Evolutionary conservation across 2,797 vertebrate species (phyloP).

Genomic region (Tamandua tetradactyla): DNA sequence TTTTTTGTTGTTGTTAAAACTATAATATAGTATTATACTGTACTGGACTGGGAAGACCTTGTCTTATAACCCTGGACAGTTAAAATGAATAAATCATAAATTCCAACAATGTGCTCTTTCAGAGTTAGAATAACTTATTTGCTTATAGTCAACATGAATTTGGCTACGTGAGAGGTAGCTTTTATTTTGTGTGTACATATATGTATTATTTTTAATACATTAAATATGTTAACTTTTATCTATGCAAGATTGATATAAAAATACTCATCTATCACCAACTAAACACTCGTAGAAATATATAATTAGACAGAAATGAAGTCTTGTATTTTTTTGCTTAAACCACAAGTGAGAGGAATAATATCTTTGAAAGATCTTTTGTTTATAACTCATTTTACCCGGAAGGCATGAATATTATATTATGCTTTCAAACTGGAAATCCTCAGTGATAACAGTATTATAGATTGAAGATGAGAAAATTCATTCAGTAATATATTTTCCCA

Average conservation of each 20-base stretch:
- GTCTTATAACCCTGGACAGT: constrained; percentile 87
- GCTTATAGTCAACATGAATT: not conserved
- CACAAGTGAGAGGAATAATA: not conserved
- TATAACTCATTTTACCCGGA: not conserved
- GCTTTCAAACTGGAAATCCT: not conserved
- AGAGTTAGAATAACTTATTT: constrained; percentile 61
- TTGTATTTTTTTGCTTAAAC: not conserved
- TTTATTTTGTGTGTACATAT: not conserved
- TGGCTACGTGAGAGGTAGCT: not conserved
- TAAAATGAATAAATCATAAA: constrained; percentile 77
- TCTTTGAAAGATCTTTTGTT: constrained; percentile 29
- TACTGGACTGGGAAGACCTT: constrained; percentile 82
- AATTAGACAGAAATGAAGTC: not conserved
- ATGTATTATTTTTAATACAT: too few relatives aligned
- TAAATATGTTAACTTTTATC: not conserved
- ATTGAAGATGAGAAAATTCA: not conserved
- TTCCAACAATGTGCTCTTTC: constrained; percentile 32
- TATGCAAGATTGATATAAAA: not conserved
- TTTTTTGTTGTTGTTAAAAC: constrained; percentile 68
- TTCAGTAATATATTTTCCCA: not conserved
- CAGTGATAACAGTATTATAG: not conserved
- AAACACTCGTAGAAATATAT: not conserved
- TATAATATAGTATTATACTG: constrained; percentile 81
- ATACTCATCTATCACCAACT: not conserved
- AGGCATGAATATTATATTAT: not conserved